These are phyloP conservation scores for Cyrtorhinus lividipennis DNA, from an alignment of 1,140 invertebrate species.

Conservation along the genomic window DNA sequence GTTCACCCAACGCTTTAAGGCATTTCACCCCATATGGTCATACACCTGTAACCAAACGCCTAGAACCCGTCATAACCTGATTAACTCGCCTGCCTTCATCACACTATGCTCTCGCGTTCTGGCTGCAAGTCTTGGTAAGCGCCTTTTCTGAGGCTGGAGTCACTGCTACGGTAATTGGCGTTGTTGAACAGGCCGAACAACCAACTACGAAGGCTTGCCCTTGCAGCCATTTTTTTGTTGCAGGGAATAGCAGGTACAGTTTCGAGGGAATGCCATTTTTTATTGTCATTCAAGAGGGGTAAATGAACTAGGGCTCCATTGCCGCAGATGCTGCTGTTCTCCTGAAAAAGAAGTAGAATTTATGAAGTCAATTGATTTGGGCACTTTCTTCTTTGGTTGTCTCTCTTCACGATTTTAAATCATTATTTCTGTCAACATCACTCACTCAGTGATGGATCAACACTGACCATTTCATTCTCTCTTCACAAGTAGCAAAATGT, in stretches of 20 bases:
- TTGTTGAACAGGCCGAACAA: constrained; percentile 50
- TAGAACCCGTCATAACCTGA: no score
- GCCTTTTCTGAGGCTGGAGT: constrained; percentile 44
- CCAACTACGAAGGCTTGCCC: constrained; percentile 43
- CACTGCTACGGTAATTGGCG: constrained; percentile 43
- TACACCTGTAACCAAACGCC: no score
- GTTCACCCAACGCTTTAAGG: no score
- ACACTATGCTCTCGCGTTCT: constrained; percentile 38
- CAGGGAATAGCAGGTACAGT: constrained; percentile 37
- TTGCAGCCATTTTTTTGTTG: constrained; percentile 30
- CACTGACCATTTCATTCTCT: no score
- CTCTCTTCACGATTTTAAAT: background rate
- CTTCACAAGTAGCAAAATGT: no score
- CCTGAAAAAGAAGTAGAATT: constrained; percentile 14
- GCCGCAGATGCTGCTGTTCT: constrained; percentile 28
- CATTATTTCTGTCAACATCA: background rate
- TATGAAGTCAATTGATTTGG: background rate
- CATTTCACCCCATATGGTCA: no score
- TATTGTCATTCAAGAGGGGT: constrained; percentile 37
- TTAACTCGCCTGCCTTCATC: no score
- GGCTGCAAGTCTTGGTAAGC: constrained; percentile 34
- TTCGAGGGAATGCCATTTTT: constrained; percentile 64
- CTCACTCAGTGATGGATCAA: no score
- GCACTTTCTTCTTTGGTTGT: background rate
- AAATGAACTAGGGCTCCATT: constrained; percentile 33